A percentile compares a stretch with the other conserved stretches of the same genome.
Conservation (phyloP, 2,888 invertebrate species). For the Sepiola atlantica region DNA sequence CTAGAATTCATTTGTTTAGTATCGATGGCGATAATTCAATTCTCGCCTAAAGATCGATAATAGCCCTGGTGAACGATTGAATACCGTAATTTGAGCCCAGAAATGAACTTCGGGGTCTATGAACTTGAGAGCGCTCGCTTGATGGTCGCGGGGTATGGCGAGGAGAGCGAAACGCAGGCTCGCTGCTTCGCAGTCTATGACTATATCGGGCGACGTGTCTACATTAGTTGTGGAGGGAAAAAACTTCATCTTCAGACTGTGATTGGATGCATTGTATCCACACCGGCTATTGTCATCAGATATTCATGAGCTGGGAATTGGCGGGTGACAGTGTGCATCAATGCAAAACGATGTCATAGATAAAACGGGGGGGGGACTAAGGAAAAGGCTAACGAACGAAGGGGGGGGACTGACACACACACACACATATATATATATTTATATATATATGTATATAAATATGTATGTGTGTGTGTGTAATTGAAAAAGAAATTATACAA, state of each 20-base stretch:
- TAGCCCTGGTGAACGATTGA: background rate
- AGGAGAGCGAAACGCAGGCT: background rate
- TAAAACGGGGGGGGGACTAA: background rate
- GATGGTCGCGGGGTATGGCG: background rate
- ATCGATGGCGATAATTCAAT: background rate
- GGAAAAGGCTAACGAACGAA: background rate
- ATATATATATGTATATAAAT: background rate
- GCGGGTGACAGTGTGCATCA: background rate
- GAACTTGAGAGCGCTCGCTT: constrained; percentile 13
- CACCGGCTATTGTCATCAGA: constrained; percentile 11
- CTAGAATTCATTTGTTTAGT: constrained; percentile 32
- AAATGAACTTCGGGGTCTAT: background rate
- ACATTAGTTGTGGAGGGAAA: background rate
- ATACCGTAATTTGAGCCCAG: background rate
- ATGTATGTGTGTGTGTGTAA: background rate
- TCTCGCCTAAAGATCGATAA: background rate
- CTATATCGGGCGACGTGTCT: constrained; percentile 32
- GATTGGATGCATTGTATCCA: background rate
- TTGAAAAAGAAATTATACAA: no score
- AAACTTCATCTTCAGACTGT: background rate
- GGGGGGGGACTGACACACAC: background rate
- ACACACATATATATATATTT: background rate
- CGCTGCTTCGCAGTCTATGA: background rate
- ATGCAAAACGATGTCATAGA: background rate
- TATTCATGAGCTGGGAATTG: constrained; percentile 32